Evolutionary conservation across 2,113 vertebrate species (phyloP), one percentile per base, ranked within the genome.

Genomic region (Raja brachyura): DNA sequence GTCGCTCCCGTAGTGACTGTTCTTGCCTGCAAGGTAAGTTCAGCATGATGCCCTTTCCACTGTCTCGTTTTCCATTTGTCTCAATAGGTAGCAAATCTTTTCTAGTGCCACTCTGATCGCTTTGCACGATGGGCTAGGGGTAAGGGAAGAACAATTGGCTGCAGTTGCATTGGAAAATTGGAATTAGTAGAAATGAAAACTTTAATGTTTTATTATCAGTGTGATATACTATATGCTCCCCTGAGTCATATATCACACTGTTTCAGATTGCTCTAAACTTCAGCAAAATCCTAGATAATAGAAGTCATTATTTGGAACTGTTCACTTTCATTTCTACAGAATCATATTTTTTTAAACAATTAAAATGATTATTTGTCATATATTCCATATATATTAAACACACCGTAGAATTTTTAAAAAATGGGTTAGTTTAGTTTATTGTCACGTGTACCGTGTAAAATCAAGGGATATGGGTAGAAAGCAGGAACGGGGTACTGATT

Each of bases 51-150:
- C 61, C 63, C 16, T 70, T 48, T 90, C 68, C 33, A 73, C 33
- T 22, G 48, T 92, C 68, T 92, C 33, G 54, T 92, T 92, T 92
- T 92, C 90, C 90, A 74, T 92, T 92, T 92, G 90, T 92, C 90
- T 74, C 90, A 92, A 92, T 92, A 92, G 90, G 90, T 73, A 92
- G 70, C 66, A 92, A 92, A 92, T 92, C 90, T 73, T 73, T 92
- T 74, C 20, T 33, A 48, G 68, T 73, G 10, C 59, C 25, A 11
- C 28, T 54, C 31, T 92, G 90, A 28, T 92, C 18, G 68, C 11
- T 48, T 20, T 73, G 9, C 18, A 54, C 20, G 28, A 54, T 7
- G 18, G 18, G n/a, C 59, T 18, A 33, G 5, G 59, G 90, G 4
- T 63, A 48, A 73, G 54, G 28, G 39, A 88, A 66, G 48, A 70